phyloP scores from a whole-genome alignment of 2,797 vertebrate species.

The Betta splendens region DNA sequence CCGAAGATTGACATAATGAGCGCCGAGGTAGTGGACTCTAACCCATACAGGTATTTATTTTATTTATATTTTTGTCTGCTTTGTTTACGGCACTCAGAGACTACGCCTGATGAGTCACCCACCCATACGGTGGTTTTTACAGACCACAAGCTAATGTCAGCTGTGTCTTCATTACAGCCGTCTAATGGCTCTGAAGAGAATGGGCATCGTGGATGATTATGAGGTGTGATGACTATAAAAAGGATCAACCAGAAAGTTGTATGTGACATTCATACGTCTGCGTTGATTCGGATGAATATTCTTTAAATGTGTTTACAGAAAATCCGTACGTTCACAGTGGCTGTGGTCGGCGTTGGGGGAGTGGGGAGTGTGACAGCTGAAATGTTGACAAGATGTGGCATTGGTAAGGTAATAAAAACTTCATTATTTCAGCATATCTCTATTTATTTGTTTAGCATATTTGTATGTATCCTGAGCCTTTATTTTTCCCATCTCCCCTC shows the following conservation, averaged over 20 bases:
- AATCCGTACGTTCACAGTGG: slow-evolving; percentile 92
- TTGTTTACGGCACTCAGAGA: not conserved
- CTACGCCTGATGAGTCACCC: slow-evolving; percentile 63
- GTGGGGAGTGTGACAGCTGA: slow-evolving; percentile 98
- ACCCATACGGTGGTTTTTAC: slow-evolving; percentile 20
- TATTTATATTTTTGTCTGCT: not conserved
- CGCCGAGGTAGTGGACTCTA: slow-evolving; percentile 93
- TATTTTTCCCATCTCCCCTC: rapidly evolving
- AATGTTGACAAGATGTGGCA: slow-evolving; percentile 99
- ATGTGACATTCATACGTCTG: not conserved
- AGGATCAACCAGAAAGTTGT: no score
- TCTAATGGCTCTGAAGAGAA: slow-evolving; percentile 97
- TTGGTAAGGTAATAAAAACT: slow-evolving; percentile 96
- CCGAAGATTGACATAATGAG: slow-evolving; percentile 91
- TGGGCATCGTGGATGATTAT: slow-evolving; percentile 97
- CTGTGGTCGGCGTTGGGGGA: slow-evolving; percentile 94
- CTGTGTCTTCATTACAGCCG: slow-evolving; percentile 82
- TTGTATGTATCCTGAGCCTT: not conserved
- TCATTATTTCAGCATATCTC: not conserved
- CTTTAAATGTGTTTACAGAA: slow-evolving; percentile 78
- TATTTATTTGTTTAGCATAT: not conserved
- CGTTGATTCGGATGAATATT: not conserved
- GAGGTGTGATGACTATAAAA: slow-evolving; percentile 88
- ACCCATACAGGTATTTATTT: slow-evolving; percentile 91
- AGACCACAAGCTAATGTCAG: slow-evolving; percentile 32